Base-by-base conservation (phyloP, 2,113 vertebrate genomes). In the Larimichthys crocea region DNA sequence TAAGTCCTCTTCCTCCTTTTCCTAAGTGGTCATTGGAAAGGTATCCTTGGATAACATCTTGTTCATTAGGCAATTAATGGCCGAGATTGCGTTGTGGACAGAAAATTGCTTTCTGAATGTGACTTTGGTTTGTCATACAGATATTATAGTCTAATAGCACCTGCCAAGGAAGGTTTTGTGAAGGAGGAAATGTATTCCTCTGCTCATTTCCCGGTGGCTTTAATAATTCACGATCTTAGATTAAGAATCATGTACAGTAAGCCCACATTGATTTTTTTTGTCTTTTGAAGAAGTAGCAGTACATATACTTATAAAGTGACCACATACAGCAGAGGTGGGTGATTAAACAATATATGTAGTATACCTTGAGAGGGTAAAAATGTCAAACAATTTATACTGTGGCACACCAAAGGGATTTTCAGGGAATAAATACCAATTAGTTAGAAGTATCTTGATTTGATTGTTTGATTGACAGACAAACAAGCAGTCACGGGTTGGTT, bases 41-140 rank as follows among this genome's bases (percentile, higher is more conserved):
- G 86, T 88, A 91, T 91, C 91, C 91, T 91, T 84, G 88, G 77
- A 92, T 91, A 90, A 91, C 89, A 79, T 88, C 89, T 78, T 85
- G 89, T 88, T 92, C 89, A 88, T 92, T 91, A 86, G 88, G 65
- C 89, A 91, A 92, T 92, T 91, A 92, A 88, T 88, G 82, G 80
- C 74, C 5, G 68, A 63, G 84, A 87, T 89, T 89, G 86, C 70
- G 61, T 72, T 76, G 87, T 77, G 89, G 85, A 84, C 74, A 48
- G 80, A 92, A 83, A 86, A 91, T 91, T 84, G 87, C 90, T 83
- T 79, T 89, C 65, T 88, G 89, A 90, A 92, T 91, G 91, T 92
- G 91, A 92, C 91, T 91, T 91, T 92, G 88, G 86, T 85, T 80
- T 88, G 88, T 87, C 84, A 78, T 59, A 70, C 74, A 77, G 89